Evolutionary conservation across 2,888 invertebrate genomes (phyloP).

Genomic region (Pyrgus malvae): DNA sequence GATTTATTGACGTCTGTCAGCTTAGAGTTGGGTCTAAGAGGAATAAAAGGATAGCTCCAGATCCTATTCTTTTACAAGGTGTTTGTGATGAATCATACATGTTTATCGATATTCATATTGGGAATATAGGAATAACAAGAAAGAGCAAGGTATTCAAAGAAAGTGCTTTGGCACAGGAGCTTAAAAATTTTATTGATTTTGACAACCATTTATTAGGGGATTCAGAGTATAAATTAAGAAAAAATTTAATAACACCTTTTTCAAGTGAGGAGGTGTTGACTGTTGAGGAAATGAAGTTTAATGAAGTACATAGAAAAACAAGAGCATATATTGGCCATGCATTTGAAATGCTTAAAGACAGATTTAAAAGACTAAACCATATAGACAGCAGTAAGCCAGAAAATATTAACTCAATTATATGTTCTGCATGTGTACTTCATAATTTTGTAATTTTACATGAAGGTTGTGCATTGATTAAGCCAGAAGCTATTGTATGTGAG

Average conservation of each 20-base stretch:
- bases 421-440: constrained; percentile 67
- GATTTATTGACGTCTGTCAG: constrained; percentile 68
- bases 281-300: constrained; percentile 73
- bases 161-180: constrained; percentile 54
- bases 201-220: constrained; percentile 72
- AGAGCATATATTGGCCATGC: constrained; percentile 64
- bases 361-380: constrained; percentile 63
- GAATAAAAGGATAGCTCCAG: constrained; percentile 50
- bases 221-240: constrained; percentile 62
- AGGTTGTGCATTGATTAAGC: constrained; percentile 60
- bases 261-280: constrained; percentile 65
- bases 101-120: constrained; percentile 66
- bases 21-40: constrained; percentile 61
- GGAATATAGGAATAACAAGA: constrained; percentile 56
- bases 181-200: constrained; percentile 64
- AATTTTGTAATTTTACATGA: constrained; percentile 71
- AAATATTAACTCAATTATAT: constrained; percentile 53
- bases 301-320: constrained; percentile 68
- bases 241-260: constrained; percentile 69
- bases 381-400: constrained; percentile 59
- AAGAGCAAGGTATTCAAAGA: constrained; percentile 66
- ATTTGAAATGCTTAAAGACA: constrained; percentile 64
- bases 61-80: constrained; percentile 64
- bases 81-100: constrained; percentile 70
- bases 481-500: constrained; percentile 60